Evolutionary conservation across 2,888 invertebrate species (phyloP), one percentile per base, ranked within the genome.

Genomic region (Monoplex corrugatus): DNA sequence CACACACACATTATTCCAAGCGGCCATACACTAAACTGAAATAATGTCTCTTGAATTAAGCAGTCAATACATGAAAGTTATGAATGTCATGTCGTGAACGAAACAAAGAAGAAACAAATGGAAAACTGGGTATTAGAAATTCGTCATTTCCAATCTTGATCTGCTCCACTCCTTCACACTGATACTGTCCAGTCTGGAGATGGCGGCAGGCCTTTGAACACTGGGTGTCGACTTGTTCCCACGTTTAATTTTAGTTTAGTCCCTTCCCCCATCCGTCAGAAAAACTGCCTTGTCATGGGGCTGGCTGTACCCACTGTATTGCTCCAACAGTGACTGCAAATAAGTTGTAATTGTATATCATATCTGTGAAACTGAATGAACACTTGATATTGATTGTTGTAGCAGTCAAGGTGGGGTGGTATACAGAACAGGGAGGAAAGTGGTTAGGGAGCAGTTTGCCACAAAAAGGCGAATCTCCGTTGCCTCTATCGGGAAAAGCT

Each of bases 301-400:
- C 35, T 23, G 3, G 16, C 0, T 13, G 35, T 35, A 19, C 2
- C n/a, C 38, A 16, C 16, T 87, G 19, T 32, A 32, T 87, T 44
- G 45, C 75, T 87, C 43, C 72, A n/a, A 35, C 87, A 44, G 82
- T 44, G 44, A 32, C 38, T 44, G 82, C 32, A 82, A 87, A 63
- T 87, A 44, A 82, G 86, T 86, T 86, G 89, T 86, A 88, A 89
- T 88, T 88, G 85, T 86, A 87, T 88, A 89, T 89, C 89, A 87
- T 89, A 90, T 89, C 88, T 86, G 82, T 90, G 75, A 86, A 88
- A 90, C 83, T 89, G 88, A 90, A 89, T 87, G 82, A 87, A 75
- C 84, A 78, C 88, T 88, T 87, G 82, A 72, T 88, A 88, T 88
- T 88, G 1, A 68, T 68, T 28, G 63, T 68, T n/a, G 28, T 8